Conservation (phyloP, 2,888 invertebrate genomes). For the Drosophila tripunctata region DNA sequence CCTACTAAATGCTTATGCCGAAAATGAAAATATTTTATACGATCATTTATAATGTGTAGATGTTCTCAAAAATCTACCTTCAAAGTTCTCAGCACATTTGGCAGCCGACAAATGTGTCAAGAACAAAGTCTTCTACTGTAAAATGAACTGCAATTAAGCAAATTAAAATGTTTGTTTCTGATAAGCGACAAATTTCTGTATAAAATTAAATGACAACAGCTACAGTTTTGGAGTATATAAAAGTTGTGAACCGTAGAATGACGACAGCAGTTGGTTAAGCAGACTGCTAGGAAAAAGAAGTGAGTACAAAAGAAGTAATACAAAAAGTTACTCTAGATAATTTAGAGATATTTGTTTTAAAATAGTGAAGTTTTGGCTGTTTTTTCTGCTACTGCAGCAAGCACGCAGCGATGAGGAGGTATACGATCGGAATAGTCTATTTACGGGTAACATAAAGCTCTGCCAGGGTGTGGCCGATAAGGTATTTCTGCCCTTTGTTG, state of each 20-base stretch:
- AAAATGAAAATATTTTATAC: slow-evolving; percentile 71
- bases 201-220: too few relatives aligned
- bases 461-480: slow-evolving; percentile 62
- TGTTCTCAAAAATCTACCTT: slow-evolving; percentile 26
- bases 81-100: slow-evolving; percentile 22
- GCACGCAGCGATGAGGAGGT: too few relatives aligned
- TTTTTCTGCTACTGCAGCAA: slow-evolving; percentile 5
- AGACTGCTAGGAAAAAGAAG: slow-evolving; percentile 20
- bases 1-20: slow-evolving; percentile 58
- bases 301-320: slow-evolving; percentile 7
- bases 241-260: not conserved
- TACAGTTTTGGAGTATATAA: slow-evolving; percentile 35
- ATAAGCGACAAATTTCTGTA: too few relatives aligned
- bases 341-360: not conserved
- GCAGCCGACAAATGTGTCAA: slow-evolving; percentile 61
- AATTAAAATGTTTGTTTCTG: slow-evolving; percentile 41
- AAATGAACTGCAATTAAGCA: slow-evolving; percentile 5
- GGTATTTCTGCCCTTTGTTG: slow-evolving; percentile 67
- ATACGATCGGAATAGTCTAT: not conserved
- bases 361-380: slow-evolving; percentile 31
- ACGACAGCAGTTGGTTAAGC: slow-evolving; percentile 8
- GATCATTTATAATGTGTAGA: slow-evolving; percentile 56
- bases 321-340: too few relatives aligned
- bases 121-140: slow-evolving; percentile 8
- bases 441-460: slow-evolving; percentile 47